A percentile compares a stretch with the other conserved stretches of the same genome.
phyloP scores from a whole-genome alignment of 2,113 vertebrate species.

The Daubentonia madagascariensis region DNA sequence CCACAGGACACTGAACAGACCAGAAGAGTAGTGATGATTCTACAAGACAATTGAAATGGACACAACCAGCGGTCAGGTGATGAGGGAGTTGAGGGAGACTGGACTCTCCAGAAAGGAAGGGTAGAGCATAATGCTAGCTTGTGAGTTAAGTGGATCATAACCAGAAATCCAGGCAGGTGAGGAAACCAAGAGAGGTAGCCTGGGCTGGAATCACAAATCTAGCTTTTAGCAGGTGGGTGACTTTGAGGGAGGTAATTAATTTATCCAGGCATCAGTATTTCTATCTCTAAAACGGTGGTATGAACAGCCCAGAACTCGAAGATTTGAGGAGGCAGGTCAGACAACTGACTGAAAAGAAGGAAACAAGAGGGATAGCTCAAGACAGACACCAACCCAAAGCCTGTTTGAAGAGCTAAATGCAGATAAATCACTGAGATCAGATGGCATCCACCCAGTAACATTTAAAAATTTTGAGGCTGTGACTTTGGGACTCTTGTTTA shows the following conservation, averaged over 20 bases:
- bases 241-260: not conserved
- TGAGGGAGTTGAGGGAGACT: not conserved
- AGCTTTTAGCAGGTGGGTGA: not conserved
- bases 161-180: not conserved
- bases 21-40: not conserved
- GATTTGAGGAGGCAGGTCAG: not conserved
- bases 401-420: not conserved
- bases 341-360: not conserved
- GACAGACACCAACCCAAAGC: not conserved
- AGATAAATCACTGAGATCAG: not conserved
- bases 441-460: not conserved
- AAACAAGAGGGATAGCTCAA: not conserved
- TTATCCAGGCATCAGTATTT: not conserved
- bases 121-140: not conserved
- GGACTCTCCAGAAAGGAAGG: not conserved
- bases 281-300: not conserved
- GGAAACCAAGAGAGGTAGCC: not conserved
- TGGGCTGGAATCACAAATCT: not conserved
- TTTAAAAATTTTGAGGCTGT: not conserved
- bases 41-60: not conserved
- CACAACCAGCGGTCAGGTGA: not conserved
- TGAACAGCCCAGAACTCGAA: not conserved
- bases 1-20: not conserved
- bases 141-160: not conserved
- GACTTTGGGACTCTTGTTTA: not conserved